Evolutionary conservation across 2,113 vertebrate species (phyloP).

Genomic region (Colistium nudipinnis): DNA sequence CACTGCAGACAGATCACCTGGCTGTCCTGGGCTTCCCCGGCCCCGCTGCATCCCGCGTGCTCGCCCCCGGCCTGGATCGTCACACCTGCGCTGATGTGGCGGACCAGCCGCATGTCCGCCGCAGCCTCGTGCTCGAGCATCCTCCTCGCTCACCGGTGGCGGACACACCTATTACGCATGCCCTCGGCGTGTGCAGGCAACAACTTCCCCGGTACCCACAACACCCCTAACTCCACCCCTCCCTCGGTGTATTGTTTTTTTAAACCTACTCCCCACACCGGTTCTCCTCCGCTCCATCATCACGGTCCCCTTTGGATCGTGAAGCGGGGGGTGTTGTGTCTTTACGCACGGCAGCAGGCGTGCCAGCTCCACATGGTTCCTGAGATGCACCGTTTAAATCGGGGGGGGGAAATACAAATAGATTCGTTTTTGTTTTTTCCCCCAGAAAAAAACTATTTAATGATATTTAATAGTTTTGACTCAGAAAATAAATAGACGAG

Average conservation of each 20-base stretch:
- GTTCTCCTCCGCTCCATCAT: slow-evolving; percentile 4
- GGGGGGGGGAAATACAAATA: too few relatives aligned
- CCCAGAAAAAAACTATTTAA: too few relatives aligned
- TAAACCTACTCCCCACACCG: not conserved
- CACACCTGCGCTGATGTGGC: slow-evolving; percentile 46
- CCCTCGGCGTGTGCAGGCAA: not conserved
- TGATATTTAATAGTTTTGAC: too few relatives aligned
- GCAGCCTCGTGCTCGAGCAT: slow-evolving; percentile 66
- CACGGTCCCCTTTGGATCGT: not conserved
- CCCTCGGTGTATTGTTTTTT: not conserved
- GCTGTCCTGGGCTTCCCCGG: slow-evolving; percentile 46
- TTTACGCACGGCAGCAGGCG: slow-evolving; percentile 58
- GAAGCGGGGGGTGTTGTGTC: slow-evolving; percentile 22
- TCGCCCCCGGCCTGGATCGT: slow-evolving; percentile 67
- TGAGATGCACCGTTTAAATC: slow-evolving; percentile 19
- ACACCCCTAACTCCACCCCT: slow-evolving; percentile 37
- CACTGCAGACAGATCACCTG: slow-evolving; percentile 64
- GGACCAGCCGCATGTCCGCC: slow-evolving; percentile 60
- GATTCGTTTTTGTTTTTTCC: too few relatives aligned
- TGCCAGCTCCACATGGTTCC: slow-evolving; percentile 47
- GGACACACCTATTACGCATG: slow-evolving; percentile 50
- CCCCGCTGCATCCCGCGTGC: slow-evolving; percentile 64
- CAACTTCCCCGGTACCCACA: slow-evolving; percentile 11
- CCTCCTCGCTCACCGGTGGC: slow-evolving; percentile 37
- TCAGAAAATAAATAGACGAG: too few relatives aligned